Evolutionary conservation across 2,113 vertebrate species (phyloP).

Genomic region (Apus apus): DNA sequence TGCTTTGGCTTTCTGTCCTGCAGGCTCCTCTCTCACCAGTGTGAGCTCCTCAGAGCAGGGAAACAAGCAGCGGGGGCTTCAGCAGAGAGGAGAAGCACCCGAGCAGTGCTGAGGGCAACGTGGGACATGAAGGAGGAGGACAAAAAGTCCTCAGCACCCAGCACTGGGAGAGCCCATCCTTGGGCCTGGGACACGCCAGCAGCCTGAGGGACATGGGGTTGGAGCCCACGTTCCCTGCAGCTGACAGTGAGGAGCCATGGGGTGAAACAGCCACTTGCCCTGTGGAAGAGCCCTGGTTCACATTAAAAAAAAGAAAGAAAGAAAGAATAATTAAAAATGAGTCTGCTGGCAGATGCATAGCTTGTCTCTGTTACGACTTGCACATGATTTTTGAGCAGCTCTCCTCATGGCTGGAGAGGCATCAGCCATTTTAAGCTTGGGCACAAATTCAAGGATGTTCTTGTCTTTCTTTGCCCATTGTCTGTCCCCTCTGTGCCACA

Average conservation of each 20-base stretch:
- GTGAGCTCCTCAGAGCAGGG: background rate
- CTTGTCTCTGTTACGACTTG: background rate
- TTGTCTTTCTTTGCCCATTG: background rate
- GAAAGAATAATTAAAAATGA: too few relatives aligned
- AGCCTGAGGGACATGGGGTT: background rate
- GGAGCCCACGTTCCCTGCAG: background rate
- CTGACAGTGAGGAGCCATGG: background rate
- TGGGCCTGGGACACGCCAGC: fast-evolving
- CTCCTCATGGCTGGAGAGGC: background rate
- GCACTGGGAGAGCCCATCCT: background rate
- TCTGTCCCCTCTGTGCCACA: background rate
- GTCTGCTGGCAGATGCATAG: background rate
- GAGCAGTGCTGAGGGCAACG: fast-evolving
- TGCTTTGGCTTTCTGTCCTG: background rate
- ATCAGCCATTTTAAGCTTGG: background rate
- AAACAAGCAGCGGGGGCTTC: fast-evolving
- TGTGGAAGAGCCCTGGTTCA: background rate
- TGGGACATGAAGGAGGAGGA: background rate
- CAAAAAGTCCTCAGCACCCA: background rate
- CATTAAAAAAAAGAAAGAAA: background rate
- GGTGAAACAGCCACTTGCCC: background rate
- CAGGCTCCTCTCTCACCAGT: fast-evolving
- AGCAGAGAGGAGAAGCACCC: background rate
- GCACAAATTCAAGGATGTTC: background rate
- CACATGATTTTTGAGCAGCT: background rate